Evolutionary conservation across 2,888 invertebrate genomes (phyloP).

Genomic region (Calliphora vomitoria): DNA sequence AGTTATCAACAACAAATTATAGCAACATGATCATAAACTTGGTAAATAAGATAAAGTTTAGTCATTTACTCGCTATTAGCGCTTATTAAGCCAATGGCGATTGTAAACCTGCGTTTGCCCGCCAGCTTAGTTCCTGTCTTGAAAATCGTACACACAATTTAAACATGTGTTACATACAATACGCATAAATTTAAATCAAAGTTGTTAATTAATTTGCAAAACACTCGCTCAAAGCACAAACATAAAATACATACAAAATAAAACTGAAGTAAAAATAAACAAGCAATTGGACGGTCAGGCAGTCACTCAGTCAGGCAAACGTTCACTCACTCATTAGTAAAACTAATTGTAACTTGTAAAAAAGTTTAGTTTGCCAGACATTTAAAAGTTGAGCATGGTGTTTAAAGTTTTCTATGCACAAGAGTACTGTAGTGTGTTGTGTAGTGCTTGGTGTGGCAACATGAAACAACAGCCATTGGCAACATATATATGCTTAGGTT

Average conservation of each 20-base stretch:
- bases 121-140: conserved; percentile 42
- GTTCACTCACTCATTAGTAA: conserved; percentile 38
- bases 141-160: conserved; percentile 13
- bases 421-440: too few relatives aligned
- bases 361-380: conserved; percentile 34
- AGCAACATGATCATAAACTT: conserved; percentile 29
- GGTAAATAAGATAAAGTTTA: conserved; percentile 10
- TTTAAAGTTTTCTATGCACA: not conserved
- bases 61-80: conserved; percentile 13
- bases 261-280: not conserved
- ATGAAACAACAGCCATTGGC: not conserved
- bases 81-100: not conserved
- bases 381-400: not conserved
- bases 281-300: not conserved
- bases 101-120: not conserved
- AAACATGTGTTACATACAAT: conserved; percentile 42
- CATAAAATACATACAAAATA: conserved; percentile 12
- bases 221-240: conserved; percentile 8
- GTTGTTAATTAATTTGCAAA: conserved; percentile 69
- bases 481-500: conserved; percentile 48
- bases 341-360: conserved; percentile 51
- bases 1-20: not conserved
- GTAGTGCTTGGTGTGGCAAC: conserved; percentile 10
- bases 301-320: not conserved
- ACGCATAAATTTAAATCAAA: conserved; percentile 60